Conservation (phyloP, 2,797 vertebrate species). For the Calcarius lapponicus region DNA sequence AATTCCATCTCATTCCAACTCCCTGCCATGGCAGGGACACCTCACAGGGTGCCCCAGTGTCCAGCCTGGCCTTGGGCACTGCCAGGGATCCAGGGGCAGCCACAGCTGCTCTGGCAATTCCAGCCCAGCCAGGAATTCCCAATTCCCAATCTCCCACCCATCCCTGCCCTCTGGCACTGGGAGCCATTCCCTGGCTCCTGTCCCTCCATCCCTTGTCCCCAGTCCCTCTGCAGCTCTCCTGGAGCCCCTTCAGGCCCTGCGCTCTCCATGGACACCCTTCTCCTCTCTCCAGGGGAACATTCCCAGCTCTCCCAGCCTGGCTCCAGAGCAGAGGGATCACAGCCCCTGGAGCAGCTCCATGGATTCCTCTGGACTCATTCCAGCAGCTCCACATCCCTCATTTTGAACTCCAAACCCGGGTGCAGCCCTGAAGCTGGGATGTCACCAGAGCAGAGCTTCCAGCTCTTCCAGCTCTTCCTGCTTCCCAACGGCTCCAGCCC, state of each 20-base stretch:
- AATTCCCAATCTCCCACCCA: background rate
- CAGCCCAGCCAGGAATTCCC: background rate
- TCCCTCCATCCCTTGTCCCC: background rate
- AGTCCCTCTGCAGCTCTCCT: background rate
- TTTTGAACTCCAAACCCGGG: background rate
- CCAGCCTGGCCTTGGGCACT: background rate
- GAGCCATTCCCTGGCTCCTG: background rate
- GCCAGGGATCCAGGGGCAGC: background rate
- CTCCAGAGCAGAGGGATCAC: background rate
- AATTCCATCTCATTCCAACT: background rate
- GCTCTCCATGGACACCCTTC: background rate
- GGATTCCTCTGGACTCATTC: background rate
- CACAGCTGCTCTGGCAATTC: background rate
- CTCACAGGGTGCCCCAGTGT: background rate
- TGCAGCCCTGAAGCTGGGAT: background rate
- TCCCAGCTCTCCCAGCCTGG: background rate
- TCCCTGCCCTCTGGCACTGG: background rate
- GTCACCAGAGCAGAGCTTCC: background rate
- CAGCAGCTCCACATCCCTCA: background rate
- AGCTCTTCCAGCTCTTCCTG: background rate
- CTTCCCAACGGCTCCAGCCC: background rate
- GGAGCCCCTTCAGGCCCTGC: background rate
- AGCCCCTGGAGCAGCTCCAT: rapidly evolving
- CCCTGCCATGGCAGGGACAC: background rate
- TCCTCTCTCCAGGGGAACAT: background rate